phyloP scores from a whole-genome alignment of 2,888 invertebrate species.

The Crepidodera aurea region DNA sequence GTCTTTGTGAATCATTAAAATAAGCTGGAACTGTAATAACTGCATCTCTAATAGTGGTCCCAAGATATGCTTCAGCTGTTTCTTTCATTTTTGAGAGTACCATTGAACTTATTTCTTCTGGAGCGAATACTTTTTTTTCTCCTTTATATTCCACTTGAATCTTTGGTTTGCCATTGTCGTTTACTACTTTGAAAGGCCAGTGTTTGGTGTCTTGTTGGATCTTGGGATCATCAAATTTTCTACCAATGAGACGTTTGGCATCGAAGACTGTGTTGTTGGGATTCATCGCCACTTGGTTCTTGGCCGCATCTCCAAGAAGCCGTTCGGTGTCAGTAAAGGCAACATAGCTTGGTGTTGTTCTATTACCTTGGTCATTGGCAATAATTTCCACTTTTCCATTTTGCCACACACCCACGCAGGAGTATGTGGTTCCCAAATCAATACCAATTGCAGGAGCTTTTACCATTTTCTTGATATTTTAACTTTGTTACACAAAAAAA shows the following conservation, averaged over 20 bases:
- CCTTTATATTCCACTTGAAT: slow-evolving; percentile 74
- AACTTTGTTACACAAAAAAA: too few relatives aligned
- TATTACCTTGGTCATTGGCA: too few relatives aligned
- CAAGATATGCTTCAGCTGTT: too few relatives aligned
- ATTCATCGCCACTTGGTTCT: too few relatives aligned
- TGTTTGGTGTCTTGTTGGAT: slow-evolving; percentile 83
- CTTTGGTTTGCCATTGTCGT: slow-evolving; percentile 72
- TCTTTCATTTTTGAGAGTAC: slow-evolving; percentile 63
- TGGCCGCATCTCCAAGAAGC: slow-evolving; percentile 74
- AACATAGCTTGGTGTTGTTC: too few relatives aligned
- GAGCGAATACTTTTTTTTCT: too few relatives aligned
- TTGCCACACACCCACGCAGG: too few relatives aligned
- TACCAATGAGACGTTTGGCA: too few relatives aligned
- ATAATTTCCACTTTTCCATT: too few relatives aligned
- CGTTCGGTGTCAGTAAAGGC: slow-evolving; percentile 76
- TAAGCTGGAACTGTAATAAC: slow-evolving; percentile 50
- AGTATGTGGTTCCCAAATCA: too few relatives aligned
- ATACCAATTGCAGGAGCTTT: slow-evolving; percentile 74
- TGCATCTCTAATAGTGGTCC: slow-evolving; percentile 68
- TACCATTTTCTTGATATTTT: slow-evolving; percentile 47
- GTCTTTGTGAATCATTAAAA: too few relatives aligned
- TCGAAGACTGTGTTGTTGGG: too few relatives aligned
- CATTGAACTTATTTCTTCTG: slow-evolving; percentile 78
- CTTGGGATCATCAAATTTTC: slow-evolving; percentile 76
- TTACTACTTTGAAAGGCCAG: slow-evolving; percentile 83